Evolutionary conservation across 2,113 vertebrate species (phyloP).

Genomic region (Grantiella picta): DNA sequence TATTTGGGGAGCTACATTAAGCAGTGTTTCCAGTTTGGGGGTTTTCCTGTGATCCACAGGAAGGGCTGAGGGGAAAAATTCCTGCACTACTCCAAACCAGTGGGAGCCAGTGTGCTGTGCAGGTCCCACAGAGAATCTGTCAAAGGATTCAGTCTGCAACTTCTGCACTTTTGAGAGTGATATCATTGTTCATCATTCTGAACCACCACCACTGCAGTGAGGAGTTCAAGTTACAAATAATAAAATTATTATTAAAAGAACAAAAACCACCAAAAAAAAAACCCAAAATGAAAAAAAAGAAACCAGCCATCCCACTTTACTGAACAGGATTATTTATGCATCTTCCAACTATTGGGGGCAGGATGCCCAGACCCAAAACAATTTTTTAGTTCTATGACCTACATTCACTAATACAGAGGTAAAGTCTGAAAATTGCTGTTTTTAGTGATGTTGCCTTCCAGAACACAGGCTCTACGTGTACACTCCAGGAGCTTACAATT

Average conservation of each 20-base stretch:
- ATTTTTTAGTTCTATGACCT: not conserved
- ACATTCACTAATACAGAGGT: not conserved
- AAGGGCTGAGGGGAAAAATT: not conserved
- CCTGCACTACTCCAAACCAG: not conserved
- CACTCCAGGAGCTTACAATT: not conserved
- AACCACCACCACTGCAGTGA: not conserved
- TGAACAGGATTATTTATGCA: not conserved
- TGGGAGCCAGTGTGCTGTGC: not conserved
- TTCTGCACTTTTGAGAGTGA: not conserved
- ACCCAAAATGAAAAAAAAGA: not conserved
- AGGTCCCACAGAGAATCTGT: not conserved
- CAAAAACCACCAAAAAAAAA: not conserved
- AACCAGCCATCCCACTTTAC: not conserved
- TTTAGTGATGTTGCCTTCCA: not conserved
- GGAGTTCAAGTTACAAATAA: not conserved
- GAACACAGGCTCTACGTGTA: accelerated
- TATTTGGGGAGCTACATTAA: not conserved
- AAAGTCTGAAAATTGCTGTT: not conserved
- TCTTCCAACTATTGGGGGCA: accelerated
- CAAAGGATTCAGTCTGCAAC: not conserved
- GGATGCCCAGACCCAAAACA: not conserved
- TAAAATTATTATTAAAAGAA: not conserved
- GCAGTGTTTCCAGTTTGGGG: too few relatives aligned
- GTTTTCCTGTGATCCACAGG: not conserved
- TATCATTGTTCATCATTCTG: not conserved